These are phyloP conservation scores for Apis cerana DNA, from an alignment of 1,140 invertebrate genomes.

Conservation along the genomic window DNA sequence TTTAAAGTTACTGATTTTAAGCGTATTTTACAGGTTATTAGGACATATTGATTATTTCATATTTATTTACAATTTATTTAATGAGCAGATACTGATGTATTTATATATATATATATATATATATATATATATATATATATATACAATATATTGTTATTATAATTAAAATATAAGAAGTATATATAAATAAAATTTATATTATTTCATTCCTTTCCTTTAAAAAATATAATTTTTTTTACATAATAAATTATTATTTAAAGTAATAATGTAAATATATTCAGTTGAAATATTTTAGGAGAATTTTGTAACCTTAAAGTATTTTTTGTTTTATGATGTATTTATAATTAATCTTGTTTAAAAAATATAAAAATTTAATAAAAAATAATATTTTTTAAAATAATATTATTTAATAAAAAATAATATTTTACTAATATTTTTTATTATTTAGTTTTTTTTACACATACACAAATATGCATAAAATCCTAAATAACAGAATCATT, in stretches of 20 bases:
- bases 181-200: not conserved
- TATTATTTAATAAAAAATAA: not conserved
- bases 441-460: not conserved
- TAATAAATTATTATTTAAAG: not conserved
- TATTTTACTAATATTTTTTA: not conserved
- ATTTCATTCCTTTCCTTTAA: not conserved
- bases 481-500: not conserved
- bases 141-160: not conserved
- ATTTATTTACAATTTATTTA: too few relatives aligned
- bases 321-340: not conserved
- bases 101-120: too few relatives aligned
- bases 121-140: too few relatives aligned
- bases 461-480: not conserved
- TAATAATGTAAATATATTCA: not conserved
- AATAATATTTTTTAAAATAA: too few relatives aligned
- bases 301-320: not conserved
- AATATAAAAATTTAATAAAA: not conserved
- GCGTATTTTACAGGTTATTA: too few relatives aligned
- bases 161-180: not conserved
- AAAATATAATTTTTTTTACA: not conserved
- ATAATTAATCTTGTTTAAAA: not conserved
- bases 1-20: too few relatives aligned
- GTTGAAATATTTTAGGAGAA: not conserved
- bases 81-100: too few relatives aligned
- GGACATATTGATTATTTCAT: too few relatives aligned